Conservation (phyloP, 2,113 vertebrate genomes). For the Seriola aureovittata region DNA sequence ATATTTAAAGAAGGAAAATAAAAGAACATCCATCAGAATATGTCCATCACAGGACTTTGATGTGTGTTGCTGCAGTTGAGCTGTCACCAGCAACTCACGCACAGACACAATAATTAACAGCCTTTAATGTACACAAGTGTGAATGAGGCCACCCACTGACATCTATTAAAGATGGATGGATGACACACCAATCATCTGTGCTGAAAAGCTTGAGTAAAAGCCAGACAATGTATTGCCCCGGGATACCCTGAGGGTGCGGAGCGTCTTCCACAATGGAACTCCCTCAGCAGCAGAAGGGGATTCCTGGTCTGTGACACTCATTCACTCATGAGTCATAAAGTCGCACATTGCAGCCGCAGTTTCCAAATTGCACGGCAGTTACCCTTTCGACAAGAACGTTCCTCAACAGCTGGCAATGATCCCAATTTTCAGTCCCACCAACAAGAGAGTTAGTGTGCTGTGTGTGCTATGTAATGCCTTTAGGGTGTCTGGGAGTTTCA, state of each 20-base stretch:
- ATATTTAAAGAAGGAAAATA: neutral
- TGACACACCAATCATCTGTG: conserved; percentile 33
- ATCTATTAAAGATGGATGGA: conserved; percentile 2
- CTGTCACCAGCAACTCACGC: neutral
- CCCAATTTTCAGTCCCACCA: conserved; percentile 2
- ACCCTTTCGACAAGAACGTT: conserved; percentile 22
- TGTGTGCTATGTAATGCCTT: neutral
- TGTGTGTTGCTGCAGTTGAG: neutral
- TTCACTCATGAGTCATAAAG: conserved; percentile 39
- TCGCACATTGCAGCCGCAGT: conserved; percentile 11
- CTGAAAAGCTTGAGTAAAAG: conserved; percentile 34
- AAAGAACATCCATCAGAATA: neutral
- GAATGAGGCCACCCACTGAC: conserved; percentile 42
- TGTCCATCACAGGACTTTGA: neutral
- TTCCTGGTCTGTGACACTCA: conserved; percentile 30
- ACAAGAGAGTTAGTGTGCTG: conserved; percentile 62
- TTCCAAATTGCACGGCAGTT: conserved; percentile 39
- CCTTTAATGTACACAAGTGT: neutral
- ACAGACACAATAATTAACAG: conserved; percentile 7
- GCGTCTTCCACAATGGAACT: conserved; percentile 48
- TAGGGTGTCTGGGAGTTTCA: conserved; percentile 17
- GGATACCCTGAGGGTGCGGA: conserved; percentile 23
- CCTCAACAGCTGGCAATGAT: conserved; percentile 19
- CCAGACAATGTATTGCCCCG: conserved; percentile 10
- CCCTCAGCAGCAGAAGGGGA: conserved; percentile 55